Base-by-base conservation (phyloP, 2,888 invertebrate species). In the Tipula helvola region DNA sequence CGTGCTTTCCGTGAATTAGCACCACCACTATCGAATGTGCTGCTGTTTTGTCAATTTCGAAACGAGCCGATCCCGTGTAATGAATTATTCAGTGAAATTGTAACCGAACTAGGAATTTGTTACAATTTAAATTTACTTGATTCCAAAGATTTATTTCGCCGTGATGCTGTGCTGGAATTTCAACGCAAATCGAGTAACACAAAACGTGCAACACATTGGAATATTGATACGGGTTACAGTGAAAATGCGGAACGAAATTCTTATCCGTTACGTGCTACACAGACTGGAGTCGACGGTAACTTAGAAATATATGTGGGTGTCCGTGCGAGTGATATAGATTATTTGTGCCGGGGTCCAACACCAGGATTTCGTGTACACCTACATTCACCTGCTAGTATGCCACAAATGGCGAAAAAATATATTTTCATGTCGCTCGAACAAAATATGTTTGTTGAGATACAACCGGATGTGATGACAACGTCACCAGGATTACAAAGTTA, bases 401-500 rank as follows among this genome's bases (percentile, higher is more conserved):
- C 71, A 28, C 18, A 71, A 71, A 52, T 52, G 52, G 2, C 52
- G 52, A 52, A 52, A 1, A 39, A 85, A 36, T 85, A 85, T 85
- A 36, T 94, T 95, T 0, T 91, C 94, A 88, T 94, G 13, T 95
- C 95, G 12, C 91, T 95, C 87, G 93, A 94, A 87, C 95, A 95
- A 89, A 95, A 95, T 90, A 93, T 95, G 0, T 93, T 95, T 0
- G 95, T 95, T 0, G 94, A 95, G 0, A 94, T 96, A 13, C 94
- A 95, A 90, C 96, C 96, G 0, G 95, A 95, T 90, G 95, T 96
- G 93, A 95, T 95, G 92, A 95, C 95, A 3, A 96, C 95, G 2
- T 95, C 95, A 0, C 93, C 93, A 87, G 94, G 94, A 28, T 90
- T 96, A 4, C 92, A 92, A 88, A 92, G 93, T 87, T 95, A 95